Evolutionary conservation across 2,113 vertebrate genomes (phyloP).

Genomic region (Pyxicephalus adspersus): DNA sequence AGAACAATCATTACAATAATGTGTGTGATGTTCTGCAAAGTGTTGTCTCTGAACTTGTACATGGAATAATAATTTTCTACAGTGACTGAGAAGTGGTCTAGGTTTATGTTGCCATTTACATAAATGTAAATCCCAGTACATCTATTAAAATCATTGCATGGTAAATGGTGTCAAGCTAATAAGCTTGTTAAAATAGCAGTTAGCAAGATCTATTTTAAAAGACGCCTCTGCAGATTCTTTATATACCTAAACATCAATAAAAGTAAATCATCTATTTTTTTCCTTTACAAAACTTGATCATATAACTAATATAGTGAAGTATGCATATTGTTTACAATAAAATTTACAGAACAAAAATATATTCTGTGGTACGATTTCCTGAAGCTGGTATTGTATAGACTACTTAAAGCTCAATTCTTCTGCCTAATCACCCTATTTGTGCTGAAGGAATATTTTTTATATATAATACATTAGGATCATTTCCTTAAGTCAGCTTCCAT

Average conservation of each 20-base stretch:
- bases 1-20: neutral
- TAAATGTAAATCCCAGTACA: slow-evolving; percentile 22
- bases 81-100: neutral
- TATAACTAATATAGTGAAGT: no score
- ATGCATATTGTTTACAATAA: no score
- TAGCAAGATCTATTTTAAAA: slow-evolving; percentile 18
- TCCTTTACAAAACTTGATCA: no score
- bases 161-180: slow-evolving; percentile 22
- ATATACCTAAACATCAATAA: slow-evolving; percentile 14
- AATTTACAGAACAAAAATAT: no score
- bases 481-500: no score
- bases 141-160: slow-evolving; percentile 9
- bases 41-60: no score
- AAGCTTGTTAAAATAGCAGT: slow-evolving; percentile 44
- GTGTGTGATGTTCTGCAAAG: neutral
- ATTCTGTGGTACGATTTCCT: no score
- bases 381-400: no score
- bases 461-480: no score
- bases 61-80: slow-evolving; percentile 4
- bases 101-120: slow-evolving; percentile 38
- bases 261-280: neutral
- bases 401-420: no score
- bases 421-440: no score
- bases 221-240: neutral
- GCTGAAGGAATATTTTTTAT: no score